Evolutionary conservation across 2,113 vertebrate species (phyloP), one percentile per base, ranked within the genome.

Genomic region (Oceanites oceanicus): DNA sequence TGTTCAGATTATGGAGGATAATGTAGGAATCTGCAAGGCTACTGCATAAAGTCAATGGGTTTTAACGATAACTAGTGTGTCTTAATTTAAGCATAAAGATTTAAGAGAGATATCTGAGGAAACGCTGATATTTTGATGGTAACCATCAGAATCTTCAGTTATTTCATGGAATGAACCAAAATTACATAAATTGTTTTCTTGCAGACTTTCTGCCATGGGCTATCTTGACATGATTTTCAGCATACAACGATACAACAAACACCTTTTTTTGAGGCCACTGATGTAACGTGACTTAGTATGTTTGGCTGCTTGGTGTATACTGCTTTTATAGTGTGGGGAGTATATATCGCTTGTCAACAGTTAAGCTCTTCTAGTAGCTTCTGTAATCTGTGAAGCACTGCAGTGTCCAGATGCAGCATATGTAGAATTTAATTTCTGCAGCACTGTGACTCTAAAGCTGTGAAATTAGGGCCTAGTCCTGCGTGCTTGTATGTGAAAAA

Each of bases 391-490:
- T 63, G 53, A 44, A 86, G 75, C 32, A 10, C 68, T 80, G 55
- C 59, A 47, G 65, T 81, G 61, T 75, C 72, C 82, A 71, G 27
- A 15, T 44, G 44, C 36, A 83, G 59, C 34, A 45, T n/a, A 21
- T n/a, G 71, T 52, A 89, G 80, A 66, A 70, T 11, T 61, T 26
- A 75, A 75, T 92, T 90, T 77, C 61, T 90, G 49, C 56, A 81
- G 40, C 32, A 19, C 38, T 94, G 72, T 81, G 65, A 34, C 61
- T 75, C n/a, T 38, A 29, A 58, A 62, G 45, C 45, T 81, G 4
- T 40, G 27, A 76, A 82, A 71, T 2, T 63, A n/a, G 45, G 53
- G 20, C 76, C 56, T 86, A 36, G 84, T 86, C 30, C 75, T 56
- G 22, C 25, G 10, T 81, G 65, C 49, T 9, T 82, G 21, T 78